A percentile compares a stretch with the other conserved stretches of the same genome.
phyloP scores from a whole-genome alignment of 2,888 invertebrate genomes.

The Abrostola tripartita region DNA sequence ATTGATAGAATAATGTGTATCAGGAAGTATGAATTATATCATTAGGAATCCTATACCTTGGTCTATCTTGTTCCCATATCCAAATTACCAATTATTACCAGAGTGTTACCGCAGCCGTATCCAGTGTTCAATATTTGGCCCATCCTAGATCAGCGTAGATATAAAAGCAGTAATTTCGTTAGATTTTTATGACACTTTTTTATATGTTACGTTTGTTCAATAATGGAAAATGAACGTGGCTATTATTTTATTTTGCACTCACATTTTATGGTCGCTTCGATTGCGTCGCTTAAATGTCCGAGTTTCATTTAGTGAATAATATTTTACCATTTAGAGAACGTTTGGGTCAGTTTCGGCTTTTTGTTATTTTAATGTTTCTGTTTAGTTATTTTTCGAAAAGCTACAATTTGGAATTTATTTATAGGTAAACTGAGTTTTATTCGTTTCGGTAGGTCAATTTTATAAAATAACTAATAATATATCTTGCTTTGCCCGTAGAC shows the following conservation, averaged over 20 bases:
- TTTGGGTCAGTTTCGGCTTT: conserved; percentile 24
- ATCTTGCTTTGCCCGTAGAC: too few relatives aligned
- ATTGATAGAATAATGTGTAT: too few relatives aligned
- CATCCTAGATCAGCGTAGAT: conserved; percentile 42
- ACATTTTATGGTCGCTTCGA: conserved; percentile 59
- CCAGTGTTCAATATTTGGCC: conserved; percentile 37
- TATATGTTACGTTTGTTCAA: conserved; percentile 70
- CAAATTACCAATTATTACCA: too few relatives aligned
- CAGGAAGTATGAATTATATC: too few relatives aligned
- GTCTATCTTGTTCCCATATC: too few relatives aligned
- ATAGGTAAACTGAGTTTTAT: too few relatives aligned
- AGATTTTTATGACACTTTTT: conserved; percentile 76
- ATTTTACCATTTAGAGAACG: conserved; percentile 48
- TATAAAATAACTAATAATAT: too few relatives aligned
- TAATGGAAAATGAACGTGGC: conserved; percentile 68
- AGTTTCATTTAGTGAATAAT: conserved; percentile 47
- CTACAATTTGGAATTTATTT: too few relatives aligned
- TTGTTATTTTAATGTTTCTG: conserved; percentile 10
- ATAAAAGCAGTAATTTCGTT: conserved; percentile 68
- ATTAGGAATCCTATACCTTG: too few relatives aligned
- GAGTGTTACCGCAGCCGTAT: too few relatives aligned
- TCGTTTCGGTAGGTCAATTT: too few relatives aligned
- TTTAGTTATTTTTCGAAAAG: background rate
- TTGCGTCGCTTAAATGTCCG: conserved; percentile 48
- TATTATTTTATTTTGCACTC: conserved; percentile 68